Base-by-base conservation (phyloP, 2,113 vertebrate genomes). In the Sardina pilchardus region DNA sequence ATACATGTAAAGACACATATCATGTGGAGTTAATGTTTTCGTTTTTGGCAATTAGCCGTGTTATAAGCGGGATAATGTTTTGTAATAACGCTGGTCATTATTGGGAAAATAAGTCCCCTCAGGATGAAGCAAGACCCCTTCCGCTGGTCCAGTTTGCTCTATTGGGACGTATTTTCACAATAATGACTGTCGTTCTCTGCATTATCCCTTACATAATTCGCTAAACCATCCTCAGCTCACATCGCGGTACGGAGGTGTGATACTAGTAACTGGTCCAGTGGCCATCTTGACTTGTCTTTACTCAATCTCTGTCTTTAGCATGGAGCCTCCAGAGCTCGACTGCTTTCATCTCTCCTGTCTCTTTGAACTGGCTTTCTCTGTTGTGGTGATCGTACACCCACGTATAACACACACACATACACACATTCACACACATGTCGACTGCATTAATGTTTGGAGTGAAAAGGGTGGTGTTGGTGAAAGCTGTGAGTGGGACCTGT, bases 331-430 rank as follows among this genome's bases (percentile, higher is more conserved):
- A 78, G 30, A 78, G 30, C 71, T 14, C 17, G 30, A 78, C 87
- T 89, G 90, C 89, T 91, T 90, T 93, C 89, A 92, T 91, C 90
- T 78, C 71, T 78, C 30, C 14, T 36, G 71, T 78, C 30, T 78
- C 71, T 78, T 78, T 78, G 71, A 78, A 78, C 71, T 78, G 71
- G 17, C 14, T 78, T 78, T 36, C 71, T 78, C 14, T 36, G 71
- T 78, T 78, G 71, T 78, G 30, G 71, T 4, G 16, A 78, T 39
- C 30, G 26, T 67, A 67, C n/a, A 24, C 21, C 24, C 56, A 71
- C 8, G 0, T 17, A 53, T 53, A 19, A 19, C 16, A 71, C 63
- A 71, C 63, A 71, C 63, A 71, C 10, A 30, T 8, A 34, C 30
- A 78, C 12, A 34, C 12, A 36, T 9, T 16, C 53, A 16, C 81